phyloP scores from a whole-genome alignment of 2,888 invertebrate genomes.

The Elmis aenea region DNA sequence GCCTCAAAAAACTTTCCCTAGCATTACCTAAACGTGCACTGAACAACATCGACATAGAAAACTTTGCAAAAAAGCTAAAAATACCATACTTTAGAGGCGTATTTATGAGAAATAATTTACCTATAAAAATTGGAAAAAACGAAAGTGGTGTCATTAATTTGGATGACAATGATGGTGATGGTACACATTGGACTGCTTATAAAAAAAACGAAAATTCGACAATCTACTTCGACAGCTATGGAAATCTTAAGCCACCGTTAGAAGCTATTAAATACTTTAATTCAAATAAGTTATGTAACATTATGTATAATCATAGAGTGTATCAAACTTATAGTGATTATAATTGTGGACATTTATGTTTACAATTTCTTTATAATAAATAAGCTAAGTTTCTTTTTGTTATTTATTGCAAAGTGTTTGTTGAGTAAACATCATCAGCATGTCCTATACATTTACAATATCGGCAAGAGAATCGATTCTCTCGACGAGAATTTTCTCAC shows the following conservation, averaged over 20 bases:
- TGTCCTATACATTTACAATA: too few relatives aligned
- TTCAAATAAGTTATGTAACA: too few relatives aligned
- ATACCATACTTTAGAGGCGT: constrained; percentile 8
- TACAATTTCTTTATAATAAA: constrained; percentile 4
- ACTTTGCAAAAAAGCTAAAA: background rate
- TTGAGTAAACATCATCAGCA: too few relatives aligned
- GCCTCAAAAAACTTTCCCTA: constrained; percentile 5
- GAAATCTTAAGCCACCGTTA: background rate
- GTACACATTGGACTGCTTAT: constrained; percentile 1
- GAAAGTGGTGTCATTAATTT: background rate
- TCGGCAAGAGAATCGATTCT: too few relatives aligned
- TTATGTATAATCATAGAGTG: too few relatives aligned
- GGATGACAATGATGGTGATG: background rate
- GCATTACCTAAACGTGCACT: constrained; percentile 24
- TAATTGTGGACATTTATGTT: constrained; percentile 2
- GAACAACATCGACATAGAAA: constrained; percentile 8
- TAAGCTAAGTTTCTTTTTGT: too few relatives aligned
- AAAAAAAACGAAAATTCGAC: background rate
- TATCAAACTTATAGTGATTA: too few relatives aligned
- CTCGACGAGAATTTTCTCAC: background rate
- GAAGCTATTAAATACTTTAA: constrained; percentile 2
- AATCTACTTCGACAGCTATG: constrained; percentile 2
- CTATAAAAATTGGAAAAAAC: background rate
- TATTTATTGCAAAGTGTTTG: too few relatives aligned
- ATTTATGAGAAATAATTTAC: constrained; percentile 1